These are phyloP conservation scores for Falcaria lacertinaria DNA, from an alignment of 2,888 invertebrate genomes.

Conservation along the genomic window DNA sequence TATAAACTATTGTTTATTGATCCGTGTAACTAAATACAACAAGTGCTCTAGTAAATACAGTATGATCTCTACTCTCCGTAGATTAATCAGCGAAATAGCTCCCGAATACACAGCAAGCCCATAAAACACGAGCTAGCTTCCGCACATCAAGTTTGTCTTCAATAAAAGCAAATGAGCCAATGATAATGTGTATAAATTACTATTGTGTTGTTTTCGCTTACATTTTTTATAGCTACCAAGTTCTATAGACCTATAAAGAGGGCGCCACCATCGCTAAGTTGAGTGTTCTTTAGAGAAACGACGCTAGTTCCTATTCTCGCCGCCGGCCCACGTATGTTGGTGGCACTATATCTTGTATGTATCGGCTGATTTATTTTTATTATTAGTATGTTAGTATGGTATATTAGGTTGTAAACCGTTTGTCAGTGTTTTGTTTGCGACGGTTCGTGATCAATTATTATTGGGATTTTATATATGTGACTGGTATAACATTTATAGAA, in stretches of 20 bases:
- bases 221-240: slow-evolving; percentile 35
- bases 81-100: not conserved
- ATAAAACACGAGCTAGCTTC: slow-evolving; percentile 28
- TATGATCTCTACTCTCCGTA: not conserved
- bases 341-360: slow-evolving; percentile 4
- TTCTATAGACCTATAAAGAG: slow-evolving; percentile 25
- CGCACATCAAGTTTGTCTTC: slow-evolving; percentile 41
- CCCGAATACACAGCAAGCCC: not conserved
- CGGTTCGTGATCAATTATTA: not conserved
- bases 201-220: slow-evolving; percentile 41
- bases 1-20: too few relatives aligned
- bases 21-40: not conserved
- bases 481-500: too few relatives aligned
- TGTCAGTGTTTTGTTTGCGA: not conserved
- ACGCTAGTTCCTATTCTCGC: not conserved
- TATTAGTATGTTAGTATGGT: not conserved
- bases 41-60: not conserved
- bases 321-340: not conserved
- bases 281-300: not conserved
- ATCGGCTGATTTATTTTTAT: slow-evolving; percentile 38
- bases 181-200: slow-evolving; percentile 55
- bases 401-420: not conserved
- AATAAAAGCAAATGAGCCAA: slow-evolving; percentile 67
- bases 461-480: not conserved
- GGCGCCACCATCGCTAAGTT: not conserved